Base-by-base conservation (phyloP, 2,888 invertebrate genomes). In the Griposia aprilina region DNA sequence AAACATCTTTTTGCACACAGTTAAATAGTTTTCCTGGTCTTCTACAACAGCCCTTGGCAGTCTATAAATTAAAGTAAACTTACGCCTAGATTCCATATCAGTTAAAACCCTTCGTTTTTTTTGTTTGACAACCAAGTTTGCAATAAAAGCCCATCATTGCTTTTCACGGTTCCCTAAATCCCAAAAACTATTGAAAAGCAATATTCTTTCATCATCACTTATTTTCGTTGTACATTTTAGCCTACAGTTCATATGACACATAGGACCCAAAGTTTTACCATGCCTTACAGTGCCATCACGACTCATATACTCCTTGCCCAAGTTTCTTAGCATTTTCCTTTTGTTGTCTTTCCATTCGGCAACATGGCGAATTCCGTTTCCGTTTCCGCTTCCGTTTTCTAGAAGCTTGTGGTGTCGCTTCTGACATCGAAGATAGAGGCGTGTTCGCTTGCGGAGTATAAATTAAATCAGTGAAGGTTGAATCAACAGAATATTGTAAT, bases 1-100 rank as follows among this genome's bases (percentile, higher is more conserved):
- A 59, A 78, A 73, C 26, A 41, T 62, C 55, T 78, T 78, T 17
- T 73, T 78, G 30, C 77, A 73, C 2, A 76, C 76, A 41, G 45
- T 57, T 11, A 45, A n/a, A 76, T 59, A 70, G 20, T 55, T 50
- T 50, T 50, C 50, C 50, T 50, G 50, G 50, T 50, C 50, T 50
- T 50, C 50, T 74, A 20, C 50, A 50, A 45, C n/a, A n/a, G 15
- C 50, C 26, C 13, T 74, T 66, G 48, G 59, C 11, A 63, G 23
- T 23, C 26, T 13, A 75, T 68, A 68, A 50, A 50, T 50, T 17
- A 50, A 50, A 50, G 63, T 50, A 50, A 50, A 50, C 50, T 50
- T 50, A 50, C 50, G 68, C 13, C 48, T 74, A 4, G 65, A 65
- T 30, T 13, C 8, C 3, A 52, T 72, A 62, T 77, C 77, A 67